Evolutionary conservation across 2,113 vertebrate genomes (phyloP).

Genomic region (Nanger granti): DNA sequence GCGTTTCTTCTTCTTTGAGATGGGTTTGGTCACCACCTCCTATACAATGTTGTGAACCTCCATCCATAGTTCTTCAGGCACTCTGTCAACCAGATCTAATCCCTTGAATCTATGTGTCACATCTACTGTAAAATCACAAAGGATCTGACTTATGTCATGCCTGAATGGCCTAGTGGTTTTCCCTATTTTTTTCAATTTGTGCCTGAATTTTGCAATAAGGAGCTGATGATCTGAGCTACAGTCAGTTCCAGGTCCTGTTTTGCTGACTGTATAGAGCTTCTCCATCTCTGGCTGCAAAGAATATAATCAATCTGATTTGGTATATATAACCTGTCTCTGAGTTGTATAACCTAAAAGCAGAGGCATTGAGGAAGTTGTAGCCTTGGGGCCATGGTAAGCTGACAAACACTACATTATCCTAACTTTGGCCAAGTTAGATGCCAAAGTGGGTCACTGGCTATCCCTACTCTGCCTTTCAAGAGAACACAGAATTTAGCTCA

Average conservation of each 20-base stretch:
- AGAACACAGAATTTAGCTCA: not conserved
- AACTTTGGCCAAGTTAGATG: not conserved
- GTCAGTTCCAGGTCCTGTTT: not conserved
- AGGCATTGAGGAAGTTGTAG: not conserved
- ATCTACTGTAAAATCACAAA: not conserved
- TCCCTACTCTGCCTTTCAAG: not conserved
- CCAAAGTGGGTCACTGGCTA: not conserved
- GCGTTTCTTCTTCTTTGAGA: not conserved
- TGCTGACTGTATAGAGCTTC: not conserved
- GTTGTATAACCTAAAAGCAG: no score
- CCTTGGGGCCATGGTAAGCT: not conserved
- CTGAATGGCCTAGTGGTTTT: not conserved
- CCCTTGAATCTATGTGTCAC: not conserved
- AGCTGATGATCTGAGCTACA: not conserved
- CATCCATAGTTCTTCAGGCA: not conserved
- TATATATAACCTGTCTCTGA: not conserved
- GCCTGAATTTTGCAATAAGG: not conserved
- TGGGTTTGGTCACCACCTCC: not conserved
- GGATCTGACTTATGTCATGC: not conserved
- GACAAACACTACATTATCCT: not conserved
- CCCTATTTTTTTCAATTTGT: not conserved
- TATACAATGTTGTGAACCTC: not conserved
- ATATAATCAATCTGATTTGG: not conserved
- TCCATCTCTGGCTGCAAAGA: not conserved
- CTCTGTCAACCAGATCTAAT: not conserved